These are phyloP conservation scores for Caenorhabditis sulstoni DNA, from an alignment of 2,888 invertebrate species.

Conservation along the genomic window DNA sequence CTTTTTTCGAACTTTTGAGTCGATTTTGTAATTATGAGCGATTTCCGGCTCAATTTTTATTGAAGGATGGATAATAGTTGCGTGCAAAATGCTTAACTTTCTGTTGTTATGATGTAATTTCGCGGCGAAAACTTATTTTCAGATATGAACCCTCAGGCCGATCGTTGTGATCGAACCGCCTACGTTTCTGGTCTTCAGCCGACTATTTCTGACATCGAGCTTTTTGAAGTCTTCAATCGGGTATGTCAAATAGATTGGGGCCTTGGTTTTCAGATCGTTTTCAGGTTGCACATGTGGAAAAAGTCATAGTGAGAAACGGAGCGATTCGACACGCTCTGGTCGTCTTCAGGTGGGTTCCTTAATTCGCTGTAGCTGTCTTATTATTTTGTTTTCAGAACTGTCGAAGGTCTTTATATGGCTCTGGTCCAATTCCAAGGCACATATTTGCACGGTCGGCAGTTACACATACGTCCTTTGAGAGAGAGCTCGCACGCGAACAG, in stretches of 20 bases:
- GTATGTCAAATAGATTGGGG: neutral
- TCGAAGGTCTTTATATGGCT: conserved; percentile 49
- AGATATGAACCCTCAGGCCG: conserved; percentile 53
- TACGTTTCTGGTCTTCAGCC: conserved; percentile 58
- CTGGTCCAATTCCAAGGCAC: conserved; percentile 46
- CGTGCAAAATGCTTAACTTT: too few species aligned
- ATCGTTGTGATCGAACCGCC: conserved; percentile 59
- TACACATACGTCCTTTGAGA: conserved; percentile 55
- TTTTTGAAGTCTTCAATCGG: conserved; percentile 57
- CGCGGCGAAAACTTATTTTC: neutral
- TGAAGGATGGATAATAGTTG: too few species aligned
- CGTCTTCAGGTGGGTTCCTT: conserved; percentile 57
- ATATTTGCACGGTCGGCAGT: conserved; percentile 40
- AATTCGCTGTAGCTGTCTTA: too few species aligned
- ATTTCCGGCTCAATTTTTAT: too few species aligned
- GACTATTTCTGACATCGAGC: conserved; percentile 52
- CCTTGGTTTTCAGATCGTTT: neutral
- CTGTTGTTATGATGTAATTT: conserved; percentile 11
- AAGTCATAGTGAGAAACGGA: conserved; percentile 54
- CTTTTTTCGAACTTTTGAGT: conserved; percentile 2
- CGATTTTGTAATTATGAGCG: conserved; percentile 1
- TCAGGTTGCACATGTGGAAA: conserved; percentile 55
- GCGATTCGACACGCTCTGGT: conserved; percentile 50
- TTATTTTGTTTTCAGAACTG: conserved; percentile 35
- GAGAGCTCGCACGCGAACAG: conserved; percentile 55